Conservation (phyloP, 2,797 vertebrate species). For the Pseudomugil gertrudae region DNA sequence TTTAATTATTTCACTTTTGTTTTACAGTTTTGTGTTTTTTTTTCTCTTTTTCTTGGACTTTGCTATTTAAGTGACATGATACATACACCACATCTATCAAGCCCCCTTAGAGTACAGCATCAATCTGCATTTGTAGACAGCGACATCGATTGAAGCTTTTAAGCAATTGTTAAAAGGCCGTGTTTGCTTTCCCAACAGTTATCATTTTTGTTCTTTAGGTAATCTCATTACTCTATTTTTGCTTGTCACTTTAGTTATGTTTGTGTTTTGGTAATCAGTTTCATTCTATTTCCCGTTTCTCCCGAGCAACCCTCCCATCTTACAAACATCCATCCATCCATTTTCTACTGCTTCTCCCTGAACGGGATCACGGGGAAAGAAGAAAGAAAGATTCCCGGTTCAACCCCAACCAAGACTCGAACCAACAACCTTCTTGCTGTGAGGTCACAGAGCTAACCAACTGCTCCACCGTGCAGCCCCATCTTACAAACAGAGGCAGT, state of each 20-base stretch:
- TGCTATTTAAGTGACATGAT: background rate
- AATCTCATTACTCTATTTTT: background rate
- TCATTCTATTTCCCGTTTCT: background rate
- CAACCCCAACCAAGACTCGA: too few relatives aligned
- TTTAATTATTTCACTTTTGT: background rate
- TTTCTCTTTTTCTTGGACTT: background rate
- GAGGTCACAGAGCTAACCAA: too few relatives aligned
- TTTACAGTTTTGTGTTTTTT: background rate
- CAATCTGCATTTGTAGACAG: slow-evolving; percentile 3
- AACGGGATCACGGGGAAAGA: too few relatives aligned
- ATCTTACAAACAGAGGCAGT: background rate
- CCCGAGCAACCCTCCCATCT: background rate
- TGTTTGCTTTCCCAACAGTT: background rate
- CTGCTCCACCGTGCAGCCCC: too few relatives aligned
- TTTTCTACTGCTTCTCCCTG: too few relatives aligned
- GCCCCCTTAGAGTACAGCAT: background rate
- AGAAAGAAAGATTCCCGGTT: too few relatives aligned
- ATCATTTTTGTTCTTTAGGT: background rate
- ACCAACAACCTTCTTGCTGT: too few relatives aligned
- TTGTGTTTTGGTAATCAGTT: background rate
- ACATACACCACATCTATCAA: background rate
- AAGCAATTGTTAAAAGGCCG: background rate
- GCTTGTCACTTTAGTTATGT: background rate
- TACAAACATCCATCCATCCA: too few relatives aligned
- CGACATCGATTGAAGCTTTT: background rate